Evolutionary conservation across 2,113 vertebrate genomes (phyloP), one percentile per base, ranked within the genome.

Genomic region (Antechinus flavipes): DNA sequence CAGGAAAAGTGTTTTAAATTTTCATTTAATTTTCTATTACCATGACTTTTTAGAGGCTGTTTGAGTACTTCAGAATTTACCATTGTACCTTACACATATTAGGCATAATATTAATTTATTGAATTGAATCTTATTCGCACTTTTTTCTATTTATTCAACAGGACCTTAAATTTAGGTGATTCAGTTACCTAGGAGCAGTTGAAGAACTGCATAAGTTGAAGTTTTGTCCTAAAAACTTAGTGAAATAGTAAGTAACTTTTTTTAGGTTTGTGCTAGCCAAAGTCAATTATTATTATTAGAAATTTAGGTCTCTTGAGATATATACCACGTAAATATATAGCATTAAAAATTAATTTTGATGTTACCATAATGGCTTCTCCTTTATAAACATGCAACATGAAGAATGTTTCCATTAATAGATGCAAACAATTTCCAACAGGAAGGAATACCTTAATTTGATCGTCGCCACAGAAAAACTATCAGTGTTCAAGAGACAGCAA

Each of bases 271-370:
- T 9, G 42, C 76, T 94, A 91, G 90, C 58, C 91, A 76, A 22
- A 93, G 90, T 89, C 61, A 90, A 52, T 90, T 68, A 95, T 96
- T 54, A 91, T 89, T 54, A 91, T 89, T 89, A 89, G 84, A 91
- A 47, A 68, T 54, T 25, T 94, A 52, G 54, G 54, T 90, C 46
- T 94, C 92, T 93, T 58, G n/a, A 61, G 16, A 24, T 91, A 84
- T n/a, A 84, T 23, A 91, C 53, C 56, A n/a, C 25, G 94, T 76
- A 90, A 84, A 84, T 22, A 90, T 93, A 16, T 91, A 94, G 8
- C 8, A 89, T 92, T 92, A 94, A 84, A 97, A 97, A 92, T 68
- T 95, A 96, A 93, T 94, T 92, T 58, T 92, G 58, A 96, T 49
- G 54, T 95, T 96, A 96, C 95, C 94, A 27, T 91, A 91, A 47